A percentile compares a stretch with the other conserved stretches of the same genome.
Conservation (phyloP, 53 echinoderm and acorn worm genomes). For the Stichopus horrens region DNA sequence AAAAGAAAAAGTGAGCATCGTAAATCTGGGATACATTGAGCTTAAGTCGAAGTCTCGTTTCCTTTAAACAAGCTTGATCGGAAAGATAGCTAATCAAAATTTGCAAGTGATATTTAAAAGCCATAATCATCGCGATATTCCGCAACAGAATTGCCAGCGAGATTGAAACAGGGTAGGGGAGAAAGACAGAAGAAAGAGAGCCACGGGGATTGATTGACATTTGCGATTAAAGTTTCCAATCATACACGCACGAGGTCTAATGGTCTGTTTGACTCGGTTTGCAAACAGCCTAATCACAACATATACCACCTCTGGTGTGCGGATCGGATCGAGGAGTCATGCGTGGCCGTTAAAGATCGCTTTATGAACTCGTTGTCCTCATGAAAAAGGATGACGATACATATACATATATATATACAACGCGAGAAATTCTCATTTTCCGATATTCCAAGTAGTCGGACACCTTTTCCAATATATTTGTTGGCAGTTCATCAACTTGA, state of each 20-base stretch:
- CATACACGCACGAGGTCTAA: conserved; percentile 7
- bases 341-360: background rate
- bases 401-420: background rate
- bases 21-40: background rate
- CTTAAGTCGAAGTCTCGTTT: background rate
- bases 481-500: conserved; percentile 53
- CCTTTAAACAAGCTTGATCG: conserved; percentile 8
- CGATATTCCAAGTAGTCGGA: conserved; percentile 42
- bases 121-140: conserved; percentile 28
- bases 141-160: background rate
- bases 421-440: conserved; percentile 42
- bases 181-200: conserved; percentile 7
- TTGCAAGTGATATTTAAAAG: conserved; percentile 44
- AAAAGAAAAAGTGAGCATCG: background rate
- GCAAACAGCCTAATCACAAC: conserved; percentile 42
- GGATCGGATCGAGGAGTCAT: background rate
- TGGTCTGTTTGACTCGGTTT: conserved; percentile 33
- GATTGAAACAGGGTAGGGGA: background rate
- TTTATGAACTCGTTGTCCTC: background rate
- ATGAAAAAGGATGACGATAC: background rate
- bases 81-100: conserved; percentile 22
- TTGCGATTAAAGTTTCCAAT: conserved; percentile 39
- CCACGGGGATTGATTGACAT: conserved; percentile 12
- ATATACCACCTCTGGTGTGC: background rate
- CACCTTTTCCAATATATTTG: conserved; percentile 48